Evolutionary conservation across 2,797 vertebrate genomes (phyloP).

Genomic region (Astyanax mexicanus): DNA sequence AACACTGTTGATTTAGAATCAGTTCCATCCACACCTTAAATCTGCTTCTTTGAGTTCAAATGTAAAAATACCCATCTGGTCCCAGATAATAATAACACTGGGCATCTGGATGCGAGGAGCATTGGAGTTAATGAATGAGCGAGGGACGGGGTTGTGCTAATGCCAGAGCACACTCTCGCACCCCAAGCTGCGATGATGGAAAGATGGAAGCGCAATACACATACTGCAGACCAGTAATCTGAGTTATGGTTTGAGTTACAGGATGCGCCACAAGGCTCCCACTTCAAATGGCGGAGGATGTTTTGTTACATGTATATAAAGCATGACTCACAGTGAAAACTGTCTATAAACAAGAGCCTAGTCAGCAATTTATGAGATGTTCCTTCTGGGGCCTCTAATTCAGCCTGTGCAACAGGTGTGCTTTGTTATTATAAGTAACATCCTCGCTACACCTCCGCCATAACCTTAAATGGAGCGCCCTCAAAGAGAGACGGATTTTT

Average conservation of each 20-base stretch:
- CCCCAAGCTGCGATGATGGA: background rate
- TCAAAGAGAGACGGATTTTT: constrained; percentile 33
- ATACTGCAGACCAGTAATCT: constrained; percentile 1
- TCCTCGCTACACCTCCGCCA: constrained; percentile 50
- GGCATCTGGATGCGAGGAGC: background rate
- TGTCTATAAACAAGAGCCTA: constrained; percentile 63
- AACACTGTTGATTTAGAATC: background rate
- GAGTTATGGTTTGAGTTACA: constrained; percentile 19
- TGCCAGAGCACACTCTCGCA: background rate
- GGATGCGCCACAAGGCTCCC: constrained; percentile 40
- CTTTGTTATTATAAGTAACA: constrained; percentile 61
- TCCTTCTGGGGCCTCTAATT: constrained; percentile 60
- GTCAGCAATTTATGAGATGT: constrained; percentile 63
- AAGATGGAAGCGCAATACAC: constrained; percentile 1
- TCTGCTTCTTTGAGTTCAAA: background rate
- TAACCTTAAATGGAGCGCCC: constrained; percentile 59
- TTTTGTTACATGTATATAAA: constrained; percentile 59
- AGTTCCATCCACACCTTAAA: background rate
- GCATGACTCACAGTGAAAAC: constrained; percentile 50
- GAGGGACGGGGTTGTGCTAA: background rate
- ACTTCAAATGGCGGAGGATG: constrained; percentile 69
- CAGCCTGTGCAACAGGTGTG: constrained; percentile 65
- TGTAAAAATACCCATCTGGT: background rate
- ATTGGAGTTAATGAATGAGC: background rate
- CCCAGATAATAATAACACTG: background rate